These are phyloP conservation scores for Torymus auratus DNA, from an alignment of 2,888 invertebrate genomes.

Conservation along the genomic window DNA sequence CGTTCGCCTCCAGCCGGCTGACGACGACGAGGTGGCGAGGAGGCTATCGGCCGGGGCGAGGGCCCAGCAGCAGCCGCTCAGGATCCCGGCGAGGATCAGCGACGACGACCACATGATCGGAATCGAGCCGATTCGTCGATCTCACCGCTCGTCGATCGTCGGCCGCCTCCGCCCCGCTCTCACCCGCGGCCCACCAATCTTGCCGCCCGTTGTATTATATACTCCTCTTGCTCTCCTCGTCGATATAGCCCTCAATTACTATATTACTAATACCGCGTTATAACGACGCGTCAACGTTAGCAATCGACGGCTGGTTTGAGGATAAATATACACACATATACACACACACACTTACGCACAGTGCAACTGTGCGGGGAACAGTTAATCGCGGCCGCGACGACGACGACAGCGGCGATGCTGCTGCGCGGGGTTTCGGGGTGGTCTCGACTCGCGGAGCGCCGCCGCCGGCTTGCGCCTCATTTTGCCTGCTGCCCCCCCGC, in stretches of 20 bases:
- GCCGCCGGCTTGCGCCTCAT: slow-evolving; percentile 53
- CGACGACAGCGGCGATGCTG: slow-evolving; percentile 7
- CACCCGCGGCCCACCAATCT: background rate
- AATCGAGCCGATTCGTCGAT: slow-evolving; percentile 63
- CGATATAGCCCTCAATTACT: no score
- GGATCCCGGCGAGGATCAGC: slow-evolving; percentile 74
- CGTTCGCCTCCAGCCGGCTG: background rate
- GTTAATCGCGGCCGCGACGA: slow-evolving; percentile 5
- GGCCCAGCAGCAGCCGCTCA: slow-evolving; percentile 74
- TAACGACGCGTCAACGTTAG: no score
- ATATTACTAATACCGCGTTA: no score
- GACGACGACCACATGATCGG: slow-evolving; percentile 65
- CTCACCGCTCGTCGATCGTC: background rate
- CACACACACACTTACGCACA: no score
- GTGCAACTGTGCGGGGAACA: no score
- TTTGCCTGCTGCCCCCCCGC: slow-evolving; percentile 35
- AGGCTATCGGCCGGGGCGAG: slow-evolving; percentile 63
- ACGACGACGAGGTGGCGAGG: background rate
- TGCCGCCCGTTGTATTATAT: background rate
- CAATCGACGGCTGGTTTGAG: no score
- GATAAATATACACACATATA: no score
- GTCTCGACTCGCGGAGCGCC: slow-evolving; percentile 31
- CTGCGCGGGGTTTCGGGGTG: slow-evolving; percentile 25
- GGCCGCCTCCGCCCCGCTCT: slow-evolving; percentile 34
- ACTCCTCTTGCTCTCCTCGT: background rate